These are phyloP conservation scores for Philaethria dido DNA, from an alignment of 2,888 invertebrate species.

Conservation along the genomic window DNA sequence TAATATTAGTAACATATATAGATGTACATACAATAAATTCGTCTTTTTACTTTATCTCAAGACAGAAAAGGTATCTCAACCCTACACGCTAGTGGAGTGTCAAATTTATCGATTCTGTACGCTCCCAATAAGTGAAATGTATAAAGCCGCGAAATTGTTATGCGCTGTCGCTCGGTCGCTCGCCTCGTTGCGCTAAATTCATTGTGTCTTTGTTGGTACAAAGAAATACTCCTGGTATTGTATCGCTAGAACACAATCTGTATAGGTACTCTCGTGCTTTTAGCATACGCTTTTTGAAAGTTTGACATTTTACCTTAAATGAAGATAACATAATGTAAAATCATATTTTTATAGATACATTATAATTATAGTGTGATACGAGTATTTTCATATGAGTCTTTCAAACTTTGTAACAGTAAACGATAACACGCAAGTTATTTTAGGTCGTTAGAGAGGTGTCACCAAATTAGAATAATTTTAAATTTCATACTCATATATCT, in stretches of 20 bases:
- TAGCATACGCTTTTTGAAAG: not conserved
- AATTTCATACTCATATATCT: too few species aligned
- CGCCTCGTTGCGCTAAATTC: conserved; percentile 7
- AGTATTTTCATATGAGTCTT: too few species aligned
- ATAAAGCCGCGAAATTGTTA: conserved; percentile 47
- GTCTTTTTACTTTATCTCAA: not conserved
- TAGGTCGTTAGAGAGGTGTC: not conserved
- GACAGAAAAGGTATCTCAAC: conserved; percentile 19
- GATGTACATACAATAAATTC: too few species aligned
- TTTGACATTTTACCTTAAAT: not conserved
- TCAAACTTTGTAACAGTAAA: too few species aligned
- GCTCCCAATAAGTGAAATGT: conserved; percentile 49
- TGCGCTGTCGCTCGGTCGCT: conserved; percentile 36
- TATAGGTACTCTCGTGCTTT: not conserved
- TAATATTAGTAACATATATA: not conserved
- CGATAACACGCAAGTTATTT: not conserved
- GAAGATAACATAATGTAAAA: not conserved
- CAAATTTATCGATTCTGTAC: conserved; percentile 49
- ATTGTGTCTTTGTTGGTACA: conserved; percentile 10
- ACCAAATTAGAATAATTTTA: not conserved
- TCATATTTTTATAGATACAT: not conserved
- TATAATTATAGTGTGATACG: too few species aligned
- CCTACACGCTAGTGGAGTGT: conserved; percentile 39
- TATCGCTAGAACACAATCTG: not conserved
- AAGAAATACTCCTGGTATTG: conserved; percentile 1